Evolutionary conservation across 1,140 invertebrate species (phyloP).

Genomic region (Scaptomyza montana): DNA sequence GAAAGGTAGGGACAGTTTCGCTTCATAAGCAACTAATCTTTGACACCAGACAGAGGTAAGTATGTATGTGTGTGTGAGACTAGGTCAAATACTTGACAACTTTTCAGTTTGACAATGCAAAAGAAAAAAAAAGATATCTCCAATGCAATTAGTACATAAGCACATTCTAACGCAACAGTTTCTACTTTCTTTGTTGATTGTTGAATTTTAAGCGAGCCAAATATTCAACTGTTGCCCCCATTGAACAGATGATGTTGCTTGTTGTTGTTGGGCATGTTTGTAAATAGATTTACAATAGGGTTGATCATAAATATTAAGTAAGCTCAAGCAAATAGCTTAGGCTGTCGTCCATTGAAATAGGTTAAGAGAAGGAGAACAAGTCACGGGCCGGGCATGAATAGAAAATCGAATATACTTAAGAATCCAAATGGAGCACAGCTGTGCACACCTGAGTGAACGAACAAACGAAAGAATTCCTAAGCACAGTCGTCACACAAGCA

Average conservation of each 20-base stretch:
- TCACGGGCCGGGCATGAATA: conserved; percentile 7
- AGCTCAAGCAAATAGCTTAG: conserved; percentile 45
- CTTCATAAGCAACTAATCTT: conserved; percentile 73
- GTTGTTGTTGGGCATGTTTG: conserved; percentile 35
- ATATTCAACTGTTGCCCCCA: neutral
- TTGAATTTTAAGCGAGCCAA: conserved; percentile 1
- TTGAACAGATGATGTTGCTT: conserved; percentile 9
- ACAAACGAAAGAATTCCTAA: neutral
- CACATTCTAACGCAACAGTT: neutral
- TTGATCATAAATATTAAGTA: conserved; percentile 72
- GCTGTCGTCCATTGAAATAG: conserved; percentile 20
- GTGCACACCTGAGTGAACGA: conserved; percentile 33
- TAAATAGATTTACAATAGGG: conserved; percentile 74
- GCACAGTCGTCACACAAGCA: neutral
- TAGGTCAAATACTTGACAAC: neutral
- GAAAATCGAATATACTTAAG: conserved; percentile 14
- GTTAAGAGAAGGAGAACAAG: neutral
- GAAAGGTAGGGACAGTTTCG: conserved; percentile 75
- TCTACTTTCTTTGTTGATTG: conserved; percentile 6
- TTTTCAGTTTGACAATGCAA: neutral
- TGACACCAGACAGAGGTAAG: conserved; percentile 9
- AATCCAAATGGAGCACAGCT: conserved; percentile 23
- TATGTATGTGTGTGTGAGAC: neutral
- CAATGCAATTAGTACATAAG: conserved; percentile 20
- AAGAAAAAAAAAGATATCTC: neutral